These are phyloP conservation scores for Dryobotodes eremita DNA, from an alignment of 2,888 invertebrate species.

Conservation along the genomic window DNA sequence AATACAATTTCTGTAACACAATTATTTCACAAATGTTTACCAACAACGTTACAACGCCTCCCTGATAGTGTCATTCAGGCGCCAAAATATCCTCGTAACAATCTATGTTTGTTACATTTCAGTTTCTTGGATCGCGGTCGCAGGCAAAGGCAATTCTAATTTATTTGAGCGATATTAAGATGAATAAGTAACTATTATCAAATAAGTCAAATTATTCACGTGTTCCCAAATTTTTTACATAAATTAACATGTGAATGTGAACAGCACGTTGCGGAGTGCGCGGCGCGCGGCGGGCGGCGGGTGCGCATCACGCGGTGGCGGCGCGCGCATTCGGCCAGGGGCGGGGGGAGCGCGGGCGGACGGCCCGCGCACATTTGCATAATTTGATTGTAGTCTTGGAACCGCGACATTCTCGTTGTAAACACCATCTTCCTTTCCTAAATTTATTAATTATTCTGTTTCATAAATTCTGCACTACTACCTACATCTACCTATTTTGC, in stretches of 20 bases:
- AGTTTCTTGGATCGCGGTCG: background rate
- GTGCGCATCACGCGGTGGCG: slow-evolving; percentile 32
- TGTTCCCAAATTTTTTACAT: slow-evolving; percentile 16
- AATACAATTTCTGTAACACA: background rate
- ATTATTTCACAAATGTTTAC: no score
- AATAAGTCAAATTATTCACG: slow-evolving; percentile 18
- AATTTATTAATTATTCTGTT: background rate
- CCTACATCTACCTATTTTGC: background rate
- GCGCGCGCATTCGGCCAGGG: background rate
- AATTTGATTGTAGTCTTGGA: slow-evolving; percentile 7
- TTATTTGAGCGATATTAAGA: slow-evolving; percentile 13
- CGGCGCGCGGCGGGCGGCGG: slow-evolving; percentile 5
- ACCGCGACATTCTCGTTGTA: slow-evolving; percentile 8
- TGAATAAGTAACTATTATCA: slow-evolving; percentile 6
- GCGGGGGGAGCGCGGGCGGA: background rate
- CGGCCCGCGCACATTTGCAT: background rate
- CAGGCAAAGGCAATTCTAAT: background rate
- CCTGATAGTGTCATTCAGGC: background rate
- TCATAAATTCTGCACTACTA: background rate
- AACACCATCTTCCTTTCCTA: background rate
- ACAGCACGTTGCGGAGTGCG: slow-evolving; percentile 15
- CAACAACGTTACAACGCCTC: background rate
- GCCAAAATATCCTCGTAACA: background rate
- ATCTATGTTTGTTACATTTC: background rate
- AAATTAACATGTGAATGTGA: slow-evolving; percentile 40